Percentiles rank a stretch among this genome's conserved stretches.
These are phyloP conservation scores for Podabrus alpinus DNA, from an alignment of 2,888 invertebrate species.

Conservation along the genomic window DNA sequence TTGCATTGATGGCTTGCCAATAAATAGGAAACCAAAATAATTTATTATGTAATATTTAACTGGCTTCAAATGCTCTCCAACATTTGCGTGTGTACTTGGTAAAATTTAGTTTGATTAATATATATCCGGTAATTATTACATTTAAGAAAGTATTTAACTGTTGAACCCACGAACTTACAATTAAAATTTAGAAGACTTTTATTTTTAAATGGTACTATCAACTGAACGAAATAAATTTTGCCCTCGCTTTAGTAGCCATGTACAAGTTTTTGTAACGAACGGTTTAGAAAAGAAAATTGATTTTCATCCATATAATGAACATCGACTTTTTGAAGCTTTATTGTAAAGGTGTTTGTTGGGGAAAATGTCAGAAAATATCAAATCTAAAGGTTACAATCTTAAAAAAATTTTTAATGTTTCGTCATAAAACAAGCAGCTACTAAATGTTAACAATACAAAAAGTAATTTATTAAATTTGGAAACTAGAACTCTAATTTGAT, in stretches of 20 bases:
- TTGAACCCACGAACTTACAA: background rate
- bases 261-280: background rate
- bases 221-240: background rate
- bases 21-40: background rate
- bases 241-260: background rate
- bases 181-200: background rate
- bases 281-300: background rate
- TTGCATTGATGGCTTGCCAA: background rate
- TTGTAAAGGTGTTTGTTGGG: background rate
- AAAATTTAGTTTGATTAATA: background rate
- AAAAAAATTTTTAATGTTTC: background rate
- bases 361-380: background rate
- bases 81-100: background rate
- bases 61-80: background rate
- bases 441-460: background rate
- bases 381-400: background rate
- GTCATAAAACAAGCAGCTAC: background rate
- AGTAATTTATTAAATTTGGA: background rate
- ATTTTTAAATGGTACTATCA: background rate
- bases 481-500: background rate
- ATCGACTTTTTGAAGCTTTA: background rate
- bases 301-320: background rate
- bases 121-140: constrained; percentile 1
- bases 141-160: background rate
- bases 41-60: background rate